Conservation (phyloP, 1,140 invertebrate genomes). For the Meloidogyne exigua region DNA sequence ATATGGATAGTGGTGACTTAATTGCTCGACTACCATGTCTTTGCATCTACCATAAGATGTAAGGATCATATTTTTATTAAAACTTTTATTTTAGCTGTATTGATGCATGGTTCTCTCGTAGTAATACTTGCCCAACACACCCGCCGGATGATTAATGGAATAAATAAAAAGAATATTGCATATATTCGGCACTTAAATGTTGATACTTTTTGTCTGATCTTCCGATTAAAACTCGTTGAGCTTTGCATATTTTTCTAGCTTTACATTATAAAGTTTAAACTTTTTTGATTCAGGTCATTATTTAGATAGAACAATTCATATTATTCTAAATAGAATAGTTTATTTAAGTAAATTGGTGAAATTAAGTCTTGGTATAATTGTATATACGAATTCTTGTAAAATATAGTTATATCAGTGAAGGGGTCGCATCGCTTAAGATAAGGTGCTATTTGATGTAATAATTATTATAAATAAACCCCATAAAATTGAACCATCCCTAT, state of each 20-base stretch:
- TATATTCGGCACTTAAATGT: neutral
- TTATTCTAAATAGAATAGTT: no score
- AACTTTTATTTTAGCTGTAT: conserved; percentile 51
- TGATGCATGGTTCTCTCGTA: conserved; percentile 59
- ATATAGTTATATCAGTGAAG: no score
- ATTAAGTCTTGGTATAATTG: no score
- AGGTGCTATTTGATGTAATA: no score
- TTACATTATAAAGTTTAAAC: neutral
- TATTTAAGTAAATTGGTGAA: no score
- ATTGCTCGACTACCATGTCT: conserved; percentile 96
- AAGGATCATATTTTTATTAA: conserved; percentile 23
- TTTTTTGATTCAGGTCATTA: no score
- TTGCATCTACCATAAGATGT: conserved; percentile 99
- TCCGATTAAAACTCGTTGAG: neutral
- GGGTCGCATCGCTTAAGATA: no score
- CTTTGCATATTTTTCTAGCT: neutral
- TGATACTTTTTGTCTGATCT: neutral
- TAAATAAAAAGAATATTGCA: neutral
- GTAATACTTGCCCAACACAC: conserved; percentile 61
- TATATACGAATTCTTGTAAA: no score
- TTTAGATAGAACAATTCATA: no score
- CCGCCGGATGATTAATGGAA: conserved; percentile 46
- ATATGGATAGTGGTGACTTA: conserved; percentile 85
- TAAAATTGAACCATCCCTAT: no score
- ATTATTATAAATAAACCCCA: no score